Percentiles rank a stretch among this genome's conserved stretches.
Evolutionary conservation across 2,888 invertebrate genomes (phyloP).

Genomic region (Hybos culiciformis): DNA sequence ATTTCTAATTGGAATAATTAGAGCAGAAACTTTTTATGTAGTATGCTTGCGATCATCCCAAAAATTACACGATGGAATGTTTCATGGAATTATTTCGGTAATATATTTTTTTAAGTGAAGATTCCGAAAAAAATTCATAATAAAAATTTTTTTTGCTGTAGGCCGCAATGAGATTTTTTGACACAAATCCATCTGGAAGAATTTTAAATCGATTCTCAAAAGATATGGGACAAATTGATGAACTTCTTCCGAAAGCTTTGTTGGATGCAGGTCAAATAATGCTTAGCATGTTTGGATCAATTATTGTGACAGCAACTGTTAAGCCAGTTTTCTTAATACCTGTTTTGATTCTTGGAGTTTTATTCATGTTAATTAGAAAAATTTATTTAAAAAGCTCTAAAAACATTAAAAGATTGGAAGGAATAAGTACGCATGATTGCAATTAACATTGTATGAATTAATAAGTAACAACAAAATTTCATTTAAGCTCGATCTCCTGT

Average conservation of each 20-base stretch:
- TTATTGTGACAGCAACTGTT: constrained; percentile 48
- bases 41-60: constrained; percentile 51
- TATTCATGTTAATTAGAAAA: constrained; percentile 46
- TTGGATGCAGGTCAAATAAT: constrained; percentile 48
- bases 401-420: constrained; percentile 50
- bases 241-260: constrained; percentile 54
- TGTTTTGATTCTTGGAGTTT: constrained; percentile 39
- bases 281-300: constrained; percentile 39
- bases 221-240: constrained; percentile 71
- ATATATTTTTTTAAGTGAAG: background rate
- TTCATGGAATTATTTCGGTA: constrained; percentile 34
- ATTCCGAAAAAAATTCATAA: background rate
- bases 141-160: constrained; percentile 18
- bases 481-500: constrained; percentile 71
- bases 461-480: too few relatives aligned
- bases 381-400: constrained; percentile 55
- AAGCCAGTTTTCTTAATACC: constrained; percentile 46
- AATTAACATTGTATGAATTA: constrained; percentile 19
- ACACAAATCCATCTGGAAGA: constrained; percentile 67
- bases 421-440: constrained; percentile 48
- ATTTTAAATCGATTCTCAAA: constrained; percentile 71
- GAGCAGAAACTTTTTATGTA: constrained; percentile 50
- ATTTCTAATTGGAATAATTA: constrained; percentile 43
- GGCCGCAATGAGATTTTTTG: constrained; percentile 58
- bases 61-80: constrained; percentile 57